Base-by-base conservation (phyloP, 2,113 vertebrate genomes). In the Rhinichthys klamathensis region DNA sequence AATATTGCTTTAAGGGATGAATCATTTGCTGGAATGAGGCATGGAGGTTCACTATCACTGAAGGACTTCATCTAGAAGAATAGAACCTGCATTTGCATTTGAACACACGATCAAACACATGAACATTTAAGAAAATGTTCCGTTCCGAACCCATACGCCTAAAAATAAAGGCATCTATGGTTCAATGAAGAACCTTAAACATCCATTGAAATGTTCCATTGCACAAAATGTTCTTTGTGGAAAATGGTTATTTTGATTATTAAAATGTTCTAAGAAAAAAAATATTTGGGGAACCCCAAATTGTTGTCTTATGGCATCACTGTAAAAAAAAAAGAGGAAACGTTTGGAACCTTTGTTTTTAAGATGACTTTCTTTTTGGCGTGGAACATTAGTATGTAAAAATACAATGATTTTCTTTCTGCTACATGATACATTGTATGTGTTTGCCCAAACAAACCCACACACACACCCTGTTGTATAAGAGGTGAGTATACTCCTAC, bases 1-100 rank as follows among this genome's bases (percentile, higher is more conserved):
- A 88, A 88, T 88, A 88, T 86, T 86, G 85, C 87, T 84, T 84
- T 81, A 82, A 83, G 82, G 82, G 70, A 51, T 78, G 82, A 88
- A 84, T 82, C 84, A 80, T 88, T 88, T 38, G 61, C 58, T 74
- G 23, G 60, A 80, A 79, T 8, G 32, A 67, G 80, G 41, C 51
- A 63, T 35, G 61, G 80, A 51, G 54, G 78, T 44, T 41, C 38
- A 41, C 38, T 41, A 88, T 56, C 80, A 32, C 41, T 69, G 16
- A 58, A 69, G 70, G 60, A 44, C 76, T 79, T 79, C 56, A 56
- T 25, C 27, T 46, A 46, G 70, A 73, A 73, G 41, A 46, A 73
- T 27, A 46, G n/a, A 41, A 73, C 41, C 41, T 74, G 49, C 46
- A 54, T 76, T 76, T 32, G 44, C 73, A 75, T 75, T 27, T 49